A percentile compares a stretch with the other conserved stretches of the same genome.
These are phyloP conservation scores for Polyodon spathula DNA, from an alignment of 2,113 vertebrate genomes.

Conservation along the genomic window DNA sequence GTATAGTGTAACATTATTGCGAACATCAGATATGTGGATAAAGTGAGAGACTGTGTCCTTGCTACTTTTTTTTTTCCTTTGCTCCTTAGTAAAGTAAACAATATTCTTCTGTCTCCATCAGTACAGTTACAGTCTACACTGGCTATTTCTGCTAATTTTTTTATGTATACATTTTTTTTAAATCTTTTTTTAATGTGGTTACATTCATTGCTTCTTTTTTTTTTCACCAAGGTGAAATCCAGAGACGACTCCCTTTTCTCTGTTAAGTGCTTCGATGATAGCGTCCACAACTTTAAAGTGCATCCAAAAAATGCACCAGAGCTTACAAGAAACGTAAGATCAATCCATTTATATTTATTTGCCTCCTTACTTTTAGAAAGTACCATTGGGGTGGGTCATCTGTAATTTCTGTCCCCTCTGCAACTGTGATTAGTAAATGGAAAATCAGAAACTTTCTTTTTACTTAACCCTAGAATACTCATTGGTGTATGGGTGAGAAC, in stretches of 20 bases:
- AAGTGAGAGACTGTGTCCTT: too few relatives aligned
- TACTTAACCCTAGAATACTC: too few relatives aligned
- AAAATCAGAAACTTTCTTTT: too few relatives aligned
- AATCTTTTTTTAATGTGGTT: not conserved
- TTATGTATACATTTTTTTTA: not conserved
- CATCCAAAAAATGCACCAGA: constrained; percentile 63
- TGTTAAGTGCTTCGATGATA: constrained; percentile 87
- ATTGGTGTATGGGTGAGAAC: too few relatives aligned
- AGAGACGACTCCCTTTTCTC: constrained; percentile 74
- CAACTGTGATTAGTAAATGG: too few relatives aligned
- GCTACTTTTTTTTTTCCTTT: too few relatives aligned
- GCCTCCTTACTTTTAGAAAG: not conserved
- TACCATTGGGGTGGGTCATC: not conserved
- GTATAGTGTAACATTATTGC: too few relatives aligned
- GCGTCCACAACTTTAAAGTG: constrained; percentile 84
- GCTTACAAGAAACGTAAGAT: constrained; percentile 71
- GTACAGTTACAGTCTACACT: not conserved
- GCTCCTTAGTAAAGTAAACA: too few relatives aligned
- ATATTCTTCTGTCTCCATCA: not conserved
- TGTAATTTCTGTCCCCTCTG: not conserved
- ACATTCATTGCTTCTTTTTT: constrained; percentile 12
- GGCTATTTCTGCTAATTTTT: not conserved
- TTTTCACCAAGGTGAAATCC: constrained; percentile 62
- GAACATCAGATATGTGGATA: too few relatives aligned
- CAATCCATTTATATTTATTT: not conserved